Evolutionary conservation across 2,888 invertebrate species (phyloP).

Genomic region (Argynnis bischoffii): DNA sequence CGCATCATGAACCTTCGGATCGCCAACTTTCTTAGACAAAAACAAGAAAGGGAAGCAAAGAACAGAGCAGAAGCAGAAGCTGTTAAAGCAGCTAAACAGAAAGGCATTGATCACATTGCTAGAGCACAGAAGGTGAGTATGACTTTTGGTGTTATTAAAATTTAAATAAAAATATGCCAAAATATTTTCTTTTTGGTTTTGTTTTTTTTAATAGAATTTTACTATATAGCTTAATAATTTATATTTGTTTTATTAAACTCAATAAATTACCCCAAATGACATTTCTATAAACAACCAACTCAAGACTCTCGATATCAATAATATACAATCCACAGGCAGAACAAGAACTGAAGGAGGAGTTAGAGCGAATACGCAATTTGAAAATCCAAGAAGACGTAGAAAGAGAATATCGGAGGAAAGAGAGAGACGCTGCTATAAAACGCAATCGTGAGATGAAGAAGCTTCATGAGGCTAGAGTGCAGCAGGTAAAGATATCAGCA

Average conservation of each 20-base stretch:
- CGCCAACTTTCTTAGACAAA: conserved; percentile 83
- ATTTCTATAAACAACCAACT: no score
- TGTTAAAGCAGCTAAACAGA: conserved; percentile 83
- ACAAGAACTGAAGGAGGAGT: conserved; percentile 73
- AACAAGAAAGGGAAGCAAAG: conserved; percentile 83
- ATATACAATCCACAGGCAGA: conserved; percentile 58
- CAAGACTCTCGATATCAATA: no score
- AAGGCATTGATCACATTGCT: conserved; percentile 82
- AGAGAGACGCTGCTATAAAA: conserved; percentile 83
- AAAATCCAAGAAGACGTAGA: conserved; percentile 84
- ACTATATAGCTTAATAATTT: no score
- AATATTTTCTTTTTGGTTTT: no score
- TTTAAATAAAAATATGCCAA: no score
- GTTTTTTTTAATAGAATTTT: no score
- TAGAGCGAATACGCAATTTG: conserved; percentile 76
- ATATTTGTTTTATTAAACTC: no score
- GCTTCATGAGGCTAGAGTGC: conserved; percentile 77
- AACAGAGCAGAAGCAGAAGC: conserved; percentile 78
- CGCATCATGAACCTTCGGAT: conserved; percentile 85
- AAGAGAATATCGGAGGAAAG: conserved; percentile 85
- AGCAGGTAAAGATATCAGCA: conserved; percentile 72
- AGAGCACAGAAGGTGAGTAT: conserved; percentile 75
- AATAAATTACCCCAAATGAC: no score
- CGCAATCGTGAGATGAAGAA: conserved; percentile 76
- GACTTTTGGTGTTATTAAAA: not conserved